A percentile compares a stretch with the other conserved stretches of the same genome.
These are phyloP conservation scores for Pseudorasbora parva DNA, from an alignment of 2,113 vertebrate species.

Conservation along the genomic window DNA sequence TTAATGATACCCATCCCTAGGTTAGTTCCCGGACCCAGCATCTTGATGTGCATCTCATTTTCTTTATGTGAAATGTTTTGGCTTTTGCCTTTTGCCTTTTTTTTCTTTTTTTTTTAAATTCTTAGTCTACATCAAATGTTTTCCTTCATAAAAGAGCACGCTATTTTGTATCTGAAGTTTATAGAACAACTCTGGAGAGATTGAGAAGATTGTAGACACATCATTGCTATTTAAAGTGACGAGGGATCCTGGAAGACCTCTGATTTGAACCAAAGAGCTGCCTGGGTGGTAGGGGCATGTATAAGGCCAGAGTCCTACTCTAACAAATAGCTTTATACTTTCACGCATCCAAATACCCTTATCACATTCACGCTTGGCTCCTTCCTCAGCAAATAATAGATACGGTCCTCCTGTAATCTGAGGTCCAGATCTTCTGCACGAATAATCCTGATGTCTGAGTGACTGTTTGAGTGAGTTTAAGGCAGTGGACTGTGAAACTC, in stretches of 20 bases:
- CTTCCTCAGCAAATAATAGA: conserved; percentile 5
- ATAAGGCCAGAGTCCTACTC: not conserved
- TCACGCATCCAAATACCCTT: not conserved
- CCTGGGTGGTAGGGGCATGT: not conserved
- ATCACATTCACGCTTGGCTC: conserved; percentile 14
- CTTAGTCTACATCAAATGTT: not conserved
- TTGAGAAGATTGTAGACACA: not conserved
- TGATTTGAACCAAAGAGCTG: not conserved
- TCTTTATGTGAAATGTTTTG: not conserved
- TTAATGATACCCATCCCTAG: too few relatives aligned
- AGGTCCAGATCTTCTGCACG: conserved; percentile 21
- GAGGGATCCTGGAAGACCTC: not conserved
- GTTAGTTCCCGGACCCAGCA: too few relatives aligned
- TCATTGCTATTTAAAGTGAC: not conserved
- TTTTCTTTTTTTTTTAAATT: too few relatives aligned
- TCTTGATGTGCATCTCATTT: too few relatives aligned
- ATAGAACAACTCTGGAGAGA: not conserved
- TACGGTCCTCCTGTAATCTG: not conserved
- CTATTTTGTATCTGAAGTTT: not conserved
- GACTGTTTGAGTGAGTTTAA: conserved; percentile 16
- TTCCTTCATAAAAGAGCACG: not conserved
- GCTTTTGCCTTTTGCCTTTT: not conserved
- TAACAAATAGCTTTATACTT: not conserved
- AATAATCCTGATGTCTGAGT: not conserved
- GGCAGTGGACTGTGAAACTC: conserved; percentile 14